phyloP scores from a whole-genome alignment of 2,113 vertebrate species.

The Ceratotherium simum region DNA sequence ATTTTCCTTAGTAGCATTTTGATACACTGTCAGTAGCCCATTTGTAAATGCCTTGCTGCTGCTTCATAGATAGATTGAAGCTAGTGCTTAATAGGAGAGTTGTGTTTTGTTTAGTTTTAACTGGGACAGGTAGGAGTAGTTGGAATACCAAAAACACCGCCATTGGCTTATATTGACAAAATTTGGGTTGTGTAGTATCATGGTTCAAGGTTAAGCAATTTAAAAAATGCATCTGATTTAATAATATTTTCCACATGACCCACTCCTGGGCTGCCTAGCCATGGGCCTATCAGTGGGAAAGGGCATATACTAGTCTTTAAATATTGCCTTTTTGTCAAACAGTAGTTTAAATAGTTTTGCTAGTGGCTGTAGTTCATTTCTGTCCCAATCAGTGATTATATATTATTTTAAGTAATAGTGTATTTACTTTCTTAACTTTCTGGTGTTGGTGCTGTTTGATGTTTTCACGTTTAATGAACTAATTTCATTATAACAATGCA shows the following conservation, averaged over 20 bases:
- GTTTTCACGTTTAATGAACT: slow-evolving; percentile 72
- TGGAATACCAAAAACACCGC: slow-evolving; percentile 40
- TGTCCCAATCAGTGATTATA: slow-evolving; percentile 57
- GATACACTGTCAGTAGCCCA: slow-evolving; percentile 46
- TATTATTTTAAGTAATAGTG: slow-evolving; percentile 73
- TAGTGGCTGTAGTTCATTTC: slow-evolving; percentile 59
- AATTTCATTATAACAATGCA: slow-evolving; percentile 72
- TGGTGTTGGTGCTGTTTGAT: slow-evolving; percentile 80
- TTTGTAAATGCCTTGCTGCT: slow-evolving; percentile 59
- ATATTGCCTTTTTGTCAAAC: slow-evolving; percentile 53
- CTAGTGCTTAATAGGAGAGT: slow-evolving; percentile 44
- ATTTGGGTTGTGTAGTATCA: slow-evolving; percentile 8
- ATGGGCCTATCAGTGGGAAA: background rate
- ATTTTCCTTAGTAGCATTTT: slow-evolving; percentile 75
- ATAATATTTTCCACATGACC: slow-evolving; percentile 35
- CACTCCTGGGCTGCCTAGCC: background rate
- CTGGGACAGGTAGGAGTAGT: slow-evolving; percentile 25
- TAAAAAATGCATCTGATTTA: slow-evolving; percentile 38
- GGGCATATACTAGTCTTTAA: slow-evolving; percentile 47
- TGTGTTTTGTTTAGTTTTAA: slow-evolving; percentile 42
- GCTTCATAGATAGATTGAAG: background rate
- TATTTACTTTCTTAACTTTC: slow-evolving; percentile 72
- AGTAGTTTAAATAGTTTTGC: slow-evolving; percentile 62
- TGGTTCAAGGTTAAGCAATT: slow-evolving; percentile 49
- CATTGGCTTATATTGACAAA: slow-evolving; percentile 42